Evolutionary conservation across 2,888 invertebrate species (phyloP), one percentile per base, ranked within the genome.

Genomic region (Allacma fusca): DNA sequence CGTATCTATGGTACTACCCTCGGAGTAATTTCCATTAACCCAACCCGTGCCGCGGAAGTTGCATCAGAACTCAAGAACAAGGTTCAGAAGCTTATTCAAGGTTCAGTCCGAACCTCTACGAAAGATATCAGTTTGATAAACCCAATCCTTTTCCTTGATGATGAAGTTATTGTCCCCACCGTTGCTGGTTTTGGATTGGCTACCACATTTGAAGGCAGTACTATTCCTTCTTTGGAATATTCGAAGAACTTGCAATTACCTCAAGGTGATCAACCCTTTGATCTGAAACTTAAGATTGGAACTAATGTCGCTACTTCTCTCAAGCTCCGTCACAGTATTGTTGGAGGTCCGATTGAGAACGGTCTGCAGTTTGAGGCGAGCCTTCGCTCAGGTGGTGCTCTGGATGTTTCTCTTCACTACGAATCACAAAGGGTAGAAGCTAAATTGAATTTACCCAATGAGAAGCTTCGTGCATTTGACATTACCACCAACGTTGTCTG

Each of bases 1-100:
- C 94, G 95, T 85, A 86, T 96, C 21, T 95, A 96, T 85, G 97
- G 97, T 19, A 92, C 94, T 5, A 96, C 97, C 86, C 87, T 95
- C 23, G 87, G 91, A 0, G 94, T 93, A 88, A 86, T 93, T 0
- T 92, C 91, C 73, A 85, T 87, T 72, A 88, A 74, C 13, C 16
- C 57, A 13, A 28, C 62, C 5, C 1, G 13, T 4, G 23, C 57
- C 0, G 28, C 13, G 16, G 13, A 64, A 29, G 43, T 9, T 5
- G 0, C 24, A 1, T 13, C 16, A 0, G 26, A 69, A 4, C 16
- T 70, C 0, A 44, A 28, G 24, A 4, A 0, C 1, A 68, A 28
- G n/a, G n/a, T 40, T 34, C 4, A 40, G 28, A 13, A 12, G 13
- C 23, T 75, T 0, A 19, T 59, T 19, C 23, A 28, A 1, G 23